These are phyloP conservation scores for Aphelenchoides avenae DNA, from an alignment of 1,140 invertebrate genomes.

Conservation along the genomic window DNA sequence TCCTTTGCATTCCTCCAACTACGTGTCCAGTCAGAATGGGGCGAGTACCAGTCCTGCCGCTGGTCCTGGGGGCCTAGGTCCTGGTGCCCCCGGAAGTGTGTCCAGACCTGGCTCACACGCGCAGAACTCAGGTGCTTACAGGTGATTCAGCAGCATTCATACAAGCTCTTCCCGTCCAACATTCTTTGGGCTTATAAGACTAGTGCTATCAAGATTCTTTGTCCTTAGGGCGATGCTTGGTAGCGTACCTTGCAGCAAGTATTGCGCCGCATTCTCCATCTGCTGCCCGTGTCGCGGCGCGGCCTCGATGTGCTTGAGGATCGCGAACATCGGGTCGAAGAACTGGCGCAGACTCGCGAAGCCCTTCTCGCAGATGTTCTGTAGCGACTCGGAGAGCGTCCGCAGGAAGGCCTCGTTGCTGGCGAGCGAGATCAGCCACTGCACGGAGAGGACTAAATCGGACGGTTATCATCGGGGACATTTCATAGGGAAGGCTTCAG, in stretches of 20 bases:
- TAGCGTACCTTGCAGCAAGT: constrained; percentile 28
- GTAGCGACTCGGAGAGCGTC: constrained; percentile 26
- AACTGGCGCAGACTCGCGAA: constrained; percentile 24
- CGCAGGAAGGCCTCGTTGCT: constrained; percentile 22
- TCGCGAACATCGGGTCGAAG: constrained; percentile 18
- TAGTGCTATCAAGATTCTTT: too few species aligned
- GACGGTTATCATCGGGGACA: neutral
- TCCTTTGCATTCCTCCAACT: too few species aligned
- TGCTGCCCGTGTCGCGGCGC: constrained; percentile 6
- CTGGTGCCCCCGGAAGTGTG: too few species aligned
- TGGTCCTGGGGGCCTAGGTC: too few species aligned
- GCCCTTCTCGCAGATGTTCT: constrained; percentile 21
- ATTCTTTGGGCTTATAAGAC: too few species aligned
- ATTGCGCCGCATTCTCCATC: constrained; percentile 29
- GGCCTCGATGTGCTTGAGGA: constrained; percentile 19
- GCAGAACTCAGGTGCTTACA: too few species aligned
- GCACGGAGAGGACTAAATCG: constrained; percentile 30
- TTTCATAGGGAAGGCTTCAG: too few species aligned
- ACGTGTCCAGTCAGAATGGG: too few species aligned
- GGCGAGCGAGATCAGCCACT: constrained; percentile 27
- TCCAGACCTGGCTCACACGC: too few species aligned
- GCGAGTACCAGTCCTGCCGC: too few species aligned
- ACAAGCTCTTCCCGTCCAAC: too few species aligned
- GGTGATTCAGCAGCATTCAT: too few species aligned
- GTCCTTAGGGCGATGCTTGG: neutral